Evolutionary conservation across 2,888 invertebrate species (phyloP), one percentile per base, ranked within the genome.

Genomic region (Heliconius cydno): DNA sequence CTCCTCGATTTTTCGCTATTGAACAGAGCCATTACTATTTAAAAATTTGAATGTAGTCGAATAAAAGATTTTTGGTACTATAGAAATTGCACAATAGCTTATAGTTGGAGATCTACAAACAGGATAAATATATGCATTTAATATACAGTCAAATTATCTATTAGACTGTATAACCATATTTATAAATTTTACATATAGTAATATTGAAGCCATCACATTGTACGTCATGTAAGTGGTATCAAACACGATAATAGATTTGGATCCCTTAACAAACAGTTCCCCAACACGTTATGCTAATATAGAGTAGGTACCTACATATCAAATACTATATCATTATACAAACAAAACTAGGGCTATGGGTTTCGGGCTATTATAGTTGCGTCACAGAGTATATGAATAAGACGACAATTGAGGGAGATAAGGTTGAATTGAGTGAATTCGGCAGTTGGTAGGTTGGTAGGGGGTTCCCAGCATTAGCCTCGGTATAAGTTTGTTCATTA

Each of bases 401-500:
- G 85, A 84, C 88, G 90, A 92, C 92, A 93, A 90, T 89, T 89
- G 84, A 79, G 82, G 80, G 85, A 90, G 93, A 93, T 93, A 94
- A 92, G 88, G 87, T 87, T 87, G 86, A 87, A 90, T 88, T 86
- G 87, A 88, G 88, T 83, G 91, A 93, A 93, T 95, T 95, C 88
- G 93, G 94, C 87, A 88, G 88, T 87, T 87, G 86, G 84, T 87
- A 86, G 85, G 87, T 87, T 87, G 86, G 84, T 87, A 86, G 85
- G 87, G 89, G 88, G 89, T 88, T 91, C 90, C 77, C 66, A 78
- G 90, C 90, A 92, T 94, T 93, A 94, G 93, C 91, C 87, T 88
- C 88, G 88, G 90, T 92, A 92, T 93, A 95, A 95, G 94, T 95
- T 95, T 92, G 93, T 95, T 95, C 95, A 95, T 95, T 95, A 95